Base-by-base conservation (phyloP, 2,113 vertebrate genomes). In the Pelmatolapia mariae region DNA sequence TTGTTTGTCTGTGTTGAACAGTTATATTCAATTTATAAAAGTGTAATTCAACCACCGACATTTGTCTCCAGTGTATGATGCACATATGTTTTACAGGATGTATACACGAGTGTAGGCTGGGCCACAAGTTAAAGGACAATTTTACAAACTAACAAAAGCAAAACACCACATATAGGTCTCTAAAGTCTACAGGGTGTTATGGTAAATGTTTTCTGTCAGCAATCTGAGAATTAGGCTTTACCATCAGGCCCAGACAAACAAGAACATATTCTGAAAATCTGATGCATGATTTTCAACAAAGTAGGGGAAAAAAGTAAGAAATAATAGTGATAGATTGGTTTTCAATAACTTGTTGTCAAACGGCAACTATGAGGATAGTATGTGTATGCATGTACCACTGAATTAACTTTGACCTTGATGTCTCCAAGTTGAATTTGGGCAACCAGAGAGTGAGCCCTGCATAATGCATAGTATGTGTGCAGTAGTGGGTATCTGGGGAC, bases 361-460 rank as follows among this genome's bases (percentile, higher is more conserved):
- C 7, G 16, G 40, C 9, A 88, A 56, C 10, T 54, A 19, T 71
- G 31, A 52, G 8, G 15, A 16, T 47, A 43, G 26, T 76, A 40
- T 56, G 19, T 13, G 2, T 57, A 29, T 47, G 8, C 16, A 71
- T 88, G n/a, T 61, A 78, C 16, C 3, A 38, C 31, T 66, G 81
- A 89, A 91, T 89, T 87, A 84, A 86, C n/a, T 87, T 56, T 89
- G 87, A 87, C 87, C 86, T 92, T 90, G 82, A 91, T 78, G 59
- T 88, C 63, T 87, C 33, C 29, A 66, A 86, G 31, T 24, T 79
- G 13, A 31, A 61, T 71, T 85, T 71, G 50, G 26, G 4, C 47
- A 33, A 45, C n/a, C 59, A 54, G 53, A 78, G 22, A 57, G 7
- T 31, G 18, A 79, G 61, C 33, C 11, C 38, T 80, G 80, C 52